Evolutionary conservation across 2,888 invertebrate genomes (phyloP).

Genomic region (Geotrupes spiniger): DNA sequence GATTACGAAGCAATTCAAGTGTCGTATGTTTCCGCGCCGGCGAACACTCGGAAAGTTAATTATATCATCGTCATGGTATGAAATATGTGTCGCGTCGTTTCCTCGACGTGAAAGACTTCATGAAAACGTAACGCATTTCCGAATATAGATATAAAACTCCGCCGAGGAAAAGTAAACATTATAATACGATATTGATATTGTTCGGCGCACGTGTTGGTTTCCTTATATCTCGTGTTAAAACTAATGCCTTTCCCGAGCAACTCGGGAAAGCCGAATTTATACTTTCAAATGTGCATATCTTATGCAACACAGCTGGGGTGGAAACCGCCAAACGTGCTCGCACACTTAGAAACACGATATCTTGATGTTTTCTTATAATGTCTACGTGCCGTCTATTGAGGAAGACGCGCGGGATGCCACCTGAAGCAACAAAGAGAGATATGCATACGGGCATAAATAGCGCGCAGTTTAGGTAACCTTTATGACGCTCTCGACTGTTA

Average conservation of each 20-base stretch:
- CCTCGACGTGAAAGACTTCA: too few species aligned
- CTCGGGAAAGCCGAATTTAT: constrained; percentile 36
- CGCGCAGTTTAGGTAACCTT: constrained; percentile 27
- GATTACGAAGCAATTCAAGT: too few species aligned
- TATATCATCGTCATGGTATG: too few species aligned
- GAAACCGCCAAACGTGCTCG: constrained; percentile 39
- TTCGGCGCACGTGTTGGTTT: constrained; percentile 27
- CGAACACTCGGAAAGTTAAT: too few species aligned
- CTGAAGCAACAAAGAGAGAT: constrained; percentile 9
- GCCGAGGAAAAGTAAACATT: constrained; percentile 14
- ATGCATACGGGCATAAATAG: constrained; percentile 23
- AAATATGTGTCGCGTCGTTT: too few species aligned
- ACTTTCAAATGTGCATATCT: constrained; percentile 43
- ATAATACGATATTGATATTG: constrained; percentile 36
- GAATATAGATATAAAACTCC: constrained; percentile 9
- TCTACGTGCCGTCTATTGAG: neutral
- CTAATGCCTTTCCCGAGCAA: constrained; percentile 28
- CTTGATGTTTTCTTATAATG: constrained; percentile 30
- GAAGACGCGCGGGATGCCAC: neutral
- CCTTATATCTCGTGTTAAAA: constrained; percentile 26
- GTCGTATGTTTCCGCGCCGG: too few species aligned
- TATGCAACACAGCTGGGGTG: constrained; percentile 37
- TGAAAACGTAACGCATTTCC: neutral
- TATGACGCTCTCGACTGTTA: constrained; percentile 27
- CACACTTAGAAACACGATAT: constrained; percentile 38